Percentiles rank a stretch among this genome's conserved stretches.
Conservation (phyloP, 2,888 invertebrate species). For the Drosophila hawaiiensis region DNA sequence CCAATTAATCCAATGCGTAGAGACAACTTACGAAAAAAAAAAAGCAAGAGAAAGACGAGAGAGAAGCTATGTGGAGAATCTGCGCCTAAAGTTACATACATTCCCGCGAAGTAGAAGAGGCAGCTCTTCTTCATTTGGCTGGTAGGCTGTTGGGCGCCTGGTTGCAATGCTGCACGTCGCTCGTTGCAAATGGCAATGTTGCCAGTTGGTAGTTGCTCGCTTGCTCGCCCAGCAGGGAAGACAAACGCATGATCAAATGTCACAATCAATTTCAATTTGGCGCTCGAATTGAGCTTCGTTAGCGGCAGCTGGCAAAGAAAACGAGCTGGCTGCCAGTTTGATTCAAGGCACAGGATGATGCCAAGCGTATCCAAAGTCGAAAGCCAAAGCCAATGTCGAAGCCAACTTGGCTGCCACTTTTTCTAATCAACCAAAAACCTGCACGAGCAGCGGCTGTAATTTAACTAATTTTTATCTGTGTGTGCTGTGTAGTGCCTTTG, state of each 20-base stretch:
- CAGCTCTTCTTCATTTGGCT: constrained; percentile 16
- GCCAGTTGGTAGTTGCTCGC: constrained; percentile 1
- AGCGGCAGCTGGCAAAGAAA: constrained; percentile 64
- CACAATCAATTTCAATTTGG: constrained; percentile 81
- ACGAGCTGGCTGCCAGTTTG: constrained; percentile 46
- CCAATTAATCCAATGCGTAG: constrained; percentile 72
- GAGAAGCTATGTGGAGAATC: constrained; percentile 34
- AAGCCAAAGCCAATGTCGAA: constrained; percentile 23
- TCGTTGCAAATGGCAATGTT: neutral
- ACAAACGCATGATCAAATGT: constrained; percentile 79
- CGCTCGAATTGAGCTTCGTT: constrained; percentile 79
- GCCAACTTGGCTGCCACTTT: constrained; percentile 60
- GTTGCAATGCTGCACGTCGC: constrained; percentile 5
- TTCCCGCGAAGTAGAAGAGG: constrained; percentile 34
- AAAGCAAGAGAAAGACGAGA: neutral
- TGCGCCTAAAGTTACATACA: constrained; percentile 58
- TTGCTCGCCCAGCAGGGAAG: constrained; percentile 29
- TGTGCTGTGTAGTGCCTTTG: constrained; percentile 23
- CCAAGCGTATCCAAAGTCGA: constrained; percentile 33
- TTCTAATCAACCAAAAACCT: constrained; percentile 69
- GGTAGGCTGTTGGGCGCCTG: constrained; percentile 9
- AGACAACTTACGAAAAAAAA: constrained; percentile 30
- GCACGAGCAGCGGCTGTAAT: constrained; percentile 67
- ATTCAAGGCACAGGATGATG: constrained; percentile 41
- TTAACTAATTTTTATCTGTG: constrained; percentile 71